Base-by-base conservation (phyloP, 1,140 invertebrate genomes). In the Diorhabda carinulata region DNA sequence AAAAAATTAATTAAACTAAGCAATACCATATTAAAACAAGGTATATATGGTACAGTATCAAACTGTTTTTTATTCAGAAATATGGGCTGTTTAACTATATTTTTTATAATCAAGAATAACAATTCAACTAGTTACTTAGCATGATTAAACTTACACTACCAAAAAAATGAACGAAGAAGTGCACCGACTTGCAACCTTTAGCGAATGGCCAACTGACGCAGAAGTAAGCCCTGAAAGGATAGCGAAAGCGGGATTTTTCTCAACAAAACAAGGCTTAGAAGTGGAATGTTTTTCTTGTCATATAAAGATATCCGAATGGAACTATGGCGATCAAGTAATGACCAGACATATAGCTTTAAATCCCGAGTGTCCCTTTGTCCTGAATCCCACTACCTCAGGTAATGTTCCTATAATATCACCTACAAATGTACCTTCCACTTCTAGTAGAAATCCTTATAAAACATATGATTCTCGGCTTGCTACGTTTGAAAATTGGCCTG, bases 171-270 rank as follows among this genome's bases (percentile, higher is more conserved):
- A 91, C 81, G 74, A 83, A 68, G 91, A 90, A 83, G 85, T 84
- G 70, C 89, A 86, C 79, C 86, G 88, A 74, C 81, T 91, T 58
- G 82, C 82, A 77, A 92, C 88, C 45, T 94, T 92, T 79, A 72
- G 70, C 10, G 83, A 84, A 73, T 95, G 93, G 93, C 92, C 90
- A 59, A 70, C 81, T 25, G 86, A 87, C 78, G 87, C 88, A 40
- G 81, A 85, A 44, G 86, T 93, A 2, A 86, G 86, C 77, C 81
- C 87, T 9, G 77, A 82, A 52, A 83, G 87, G 76, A 86, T 96
- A 72, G 92, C 92, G 3, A 88, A 88, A 78, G 92, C 91, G 57
- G 93, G 93, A 7, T 95, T 96, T 82, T 94, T 87, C 78, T 93
- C 90, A 61, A 89, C 87, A 2, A 90, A 90, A 10, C 80, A 82